phyloP scores from a whole-genome alignment of 2,888 invertebrate genomes.

The Craniophora ligustri region DNA sequence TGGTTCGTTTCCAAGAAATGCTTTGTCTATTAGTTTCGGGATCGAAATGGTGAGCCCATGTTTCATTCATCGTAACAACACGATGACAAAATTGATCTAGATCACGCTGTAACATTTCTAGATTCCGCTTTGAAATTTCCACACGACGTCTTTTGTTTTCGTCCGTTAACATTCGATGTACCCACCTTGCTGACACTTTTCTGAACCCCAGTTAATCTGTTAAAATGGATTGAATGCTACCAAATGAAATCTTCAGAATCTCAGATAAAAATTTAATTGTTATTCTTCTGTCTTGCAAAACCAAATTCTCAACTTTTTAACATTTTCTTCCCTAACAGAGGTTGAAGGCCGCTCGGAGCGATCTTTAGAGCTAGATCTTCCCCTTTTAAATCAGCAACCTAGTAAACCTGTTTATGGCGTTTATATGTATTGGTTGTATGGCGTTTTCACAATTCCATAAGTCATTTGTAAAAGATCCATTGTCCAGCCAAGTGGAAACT shows the following conservation, averaged over 20 bases:
- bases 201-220: slow-evolving; percentile 4
- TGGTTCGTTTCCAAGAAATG: too few species aligned
- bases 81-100: neutral
- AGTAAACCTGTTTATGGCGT: too few species aligned
- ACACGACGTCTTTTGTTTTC: slow-evolving; percentile 1
- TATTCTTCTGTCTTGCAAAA: slow-evolving; percentile 1
- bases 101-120: neutral
- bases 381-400: neutral
- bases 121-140: neutral
- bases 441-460: slow-evolving; percentile 5
- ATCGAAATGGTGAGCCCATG: neutral
- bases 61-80: too few species aligned
- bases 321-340: slow-evolving; percentile 2
- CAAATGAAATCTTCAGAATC: slow-evolving; percentile 3
- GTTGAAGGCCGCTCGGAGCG: slow-evolving; percentile 4
- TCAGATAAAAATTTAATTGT: slow-evolving; percentile 4
- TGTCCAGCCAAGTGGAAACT: slow-evolving; percentile 1
- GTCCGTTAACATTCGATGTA: slow-evolving; percentile 12
- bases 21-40: neutral
- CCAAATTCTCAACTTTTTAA: neutral
- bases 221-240: slow-evolving; percentile 8
- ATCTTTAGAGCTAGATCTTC: neutral
- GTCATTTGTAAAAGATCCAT: slow-evolving; percentile 1
- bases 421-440: too few species aligned
- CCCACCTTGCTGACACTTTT: slow-evolving; percentile 12